Base-by-base conservation (phyloP, 2,888 invertebrate species). In the Matsumyia berberina region DNA sequence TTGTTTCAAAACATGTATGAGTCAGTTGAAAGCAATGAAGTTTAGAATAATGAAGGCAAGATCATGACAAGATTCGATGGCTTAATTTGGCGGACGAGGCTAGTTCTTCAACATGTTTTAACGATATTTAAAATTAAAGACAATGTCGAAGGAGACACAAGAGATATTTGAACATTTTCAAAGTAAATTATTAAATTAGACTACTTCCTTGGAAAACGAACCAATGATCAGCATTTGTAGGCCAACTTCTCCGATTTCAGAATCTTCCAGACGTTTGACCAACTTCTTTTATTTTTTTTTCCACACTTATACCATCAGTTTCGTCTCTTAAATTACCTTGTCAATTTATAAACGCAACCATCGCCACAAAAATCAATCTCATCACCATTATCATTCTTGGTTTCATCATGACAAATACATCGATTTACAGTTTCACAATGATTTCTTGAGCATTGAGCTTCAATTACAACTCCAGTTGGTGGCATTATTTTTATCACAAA, bases 381-480 rank as follows among this genome's bases (percentile, higher is more conserved):
- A 37, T 24, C 2, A 24, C 24, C 1, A 24, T 24, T 4, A 24
- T 24, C 4, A 24, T 74, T 69, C 33, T 80, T 53, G 33, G 35
- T 76, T 42, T 69, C 74, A 7, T 83, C 83, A 39, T 11, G 62
- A 33, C 85, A 85, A 19, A 64, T 24, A 37, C 85, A 85, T 37
- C 46, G 31, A 8, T 57, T 74, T 5, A 51, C 76, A 33, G 57
- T 33, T 12, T 85, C 80, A 19, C 80, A 85, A 62, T 88, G 89
- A 46, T 79, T 74, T 12, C 86, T 86, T 31, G 86, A 60, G 77
- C 87, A 87, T 11, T 86, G 80, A 57, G 87, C 88, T 77, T 86
- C 87, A 12, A 87, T 73, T 9, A 88, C 87, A 76, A 88, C 87
- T 74, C 88, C 90, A 44, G 90, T 90, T 31, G 90, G 91, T 64